Conservation (phyloP, 2,888 invertebrate species). For the Tipula lateralis region DNA sequence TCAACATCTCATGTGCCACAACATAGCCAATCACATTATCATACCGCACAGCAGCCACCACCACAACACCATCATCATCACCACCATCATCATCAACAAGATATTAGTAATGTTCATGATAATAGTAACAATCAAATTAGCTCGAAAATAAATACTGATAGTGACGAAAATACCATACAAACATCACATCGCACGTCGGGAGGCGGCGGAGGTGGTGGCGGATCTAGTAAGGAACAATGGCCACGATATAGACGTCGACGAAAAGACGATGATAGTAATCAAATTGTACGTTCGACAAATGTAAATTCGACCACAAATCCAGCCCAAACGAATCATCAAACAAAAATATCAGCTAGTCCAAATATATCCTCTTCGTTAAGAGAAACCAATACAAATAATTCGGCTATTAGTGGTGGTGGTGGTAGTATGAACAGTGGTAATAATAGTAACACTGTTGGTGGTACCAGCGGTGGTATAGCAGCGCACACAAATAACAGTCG, state of each 20-base stretch:
- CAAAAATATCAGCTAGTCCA: conserved; percentile 31
- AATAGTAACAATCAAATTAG: conserved; percentile 29
- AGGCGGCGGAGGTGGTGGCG: conserved; percentile 26
- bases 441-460: background rate
- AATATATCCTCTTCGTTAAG: conserved; percentile 32
- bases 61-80: background rate
- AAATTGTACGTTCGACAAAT: conserved; percentile 30
- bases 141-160: conserved; percentile 25
- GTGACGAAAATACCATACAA: conserved; percentile 27
- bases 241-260: conserved; percentile 50
- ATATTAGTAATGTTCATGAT: conserved; percentile 26
- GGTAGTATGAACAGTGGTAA: background rate
- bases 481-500: conserved; percentile 32
- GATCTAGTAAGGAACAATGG: conserved; percentile 46
- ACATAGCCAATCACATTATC: conserved; percentile 35
- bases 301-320: background rate
- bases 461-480: background rate
- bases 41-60: background rate
- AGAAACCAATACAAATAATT: conserved; percentile 31
- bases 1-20: conserved; percentile 39
- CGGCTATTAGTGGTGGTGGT: background rate
- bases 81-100: conserved; percentile 13
- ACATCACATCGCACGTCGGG: conserved; percentile 32
- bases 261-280: conserved; percentile 46
- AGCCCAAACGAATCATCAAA: background rate